phyloP scores from a whole-genome alignment of 2,113 vertebrate genomes.

The Tachysurus fulvidraco region DNA sequence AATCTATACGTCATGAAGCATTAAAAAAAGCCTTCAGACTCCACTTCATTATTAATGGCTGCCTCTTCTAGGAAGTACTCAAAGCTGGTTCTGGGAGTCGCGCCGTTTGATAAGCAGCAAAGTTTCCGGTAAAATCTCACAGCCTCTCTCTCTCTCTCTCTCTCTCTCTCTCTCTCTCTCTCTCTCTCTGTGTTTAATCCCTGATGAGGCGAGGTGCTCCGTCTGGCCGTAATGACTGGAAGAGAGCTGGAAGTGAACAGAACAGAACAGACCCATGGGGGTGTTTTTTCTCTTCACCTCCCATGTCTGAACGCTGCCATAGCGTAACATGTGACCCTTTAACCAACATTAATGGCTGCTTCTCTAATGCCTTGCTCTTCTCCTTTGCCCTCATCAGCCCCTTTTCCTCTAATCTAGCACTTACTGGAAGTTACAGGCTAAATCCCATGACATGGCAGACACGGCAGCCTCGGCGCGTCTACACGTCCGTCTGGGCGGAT shows the following conservation, averaged over 20 bases:
- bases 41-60: slow-evolving; percentile 59
- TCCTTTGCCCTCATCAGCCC: slow-evolving; percentile 22
- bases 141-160: slow-evolving; percentile 28
- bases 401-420: slow-evolving; percentile 20
- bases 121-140: slow-evolving; percentile 60
- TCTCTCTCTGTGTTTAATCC: slow-evolving; percentile 47
- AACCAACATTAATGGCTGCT: slow-evolving; percentile 59
- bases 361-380: slow-evolving; percentile 34
- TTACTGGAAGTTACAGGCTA: slow-evolving; percentile 51
- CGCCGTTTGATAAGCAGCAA: slow-evolving; percentile 52
- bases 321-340: slow-evolving; percentile 51
- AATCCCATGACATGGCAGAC: slow-evolving; percentile 7
- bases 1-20: slow-evolving; percentile 53
- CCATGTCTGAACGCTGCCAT: slow-evolving; percentile 48
- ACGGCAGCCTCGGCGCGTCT: neutral
- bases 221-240: slow-evolving; percentile 58
- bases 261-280: slow-evolving; percentile 52
- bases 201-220: slow-evolving; percentile 42
- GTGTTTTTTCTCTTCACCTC: slow-evolving; percentile 44
- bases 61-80: slow-evolving; percentile 55
- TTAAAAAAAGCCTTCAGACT: slow-evolving; percentile 38
- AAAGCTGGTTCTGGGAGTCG: slow-evolving; percentile 43
- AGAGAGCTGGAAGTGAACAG: slow-evolving; percentile 27
- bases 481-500: neutral
- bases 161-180: slow-evolving; percentile 38